Evolutionary conservation across 2,797 vertebrate species (phyloP), one percentile per base, ranked within the genome.

Genomic region (Galago senegalensis): DNA sequence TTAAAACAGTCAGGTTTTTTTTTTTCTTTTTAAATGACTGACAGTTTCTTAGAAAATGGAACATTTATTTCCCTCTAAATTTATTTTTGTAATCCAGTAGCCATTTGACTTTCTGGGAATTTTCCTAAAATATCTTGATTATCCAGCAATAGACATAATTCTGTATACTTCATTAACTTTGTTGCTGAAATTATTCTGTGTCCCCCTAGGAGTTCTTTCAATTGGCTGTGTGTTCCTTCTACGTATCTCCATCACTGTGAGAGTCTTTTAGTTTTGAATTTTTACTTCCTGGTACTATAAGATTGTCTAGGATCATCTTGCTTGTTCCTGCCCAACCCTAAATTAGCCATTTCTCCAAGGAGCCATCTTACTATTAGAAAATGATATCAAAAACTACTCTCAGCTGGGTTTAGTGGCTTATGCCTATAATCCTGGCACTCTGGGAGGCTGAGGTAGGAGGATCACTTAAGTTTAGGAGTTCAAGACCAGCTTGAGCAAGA

Each of bases 1-100:
- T 37, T 12, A 61, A 94, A 65, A 67, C 3, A 72, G 34, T 9
- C 20, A 65, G 34, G 40, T 89, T 79, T 79, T 65, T 12, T 53
- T 49, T 49, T 49, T 49, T 53, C 16, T 53, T 53, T 53, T 53
- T 53, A 4, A 53, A 37, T 4, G 11, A 63, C 21, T 34, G 8
- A 46, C 87, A 3, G n/a, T 86, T 65, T 91, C 56, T 73, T 87
- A 87, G 75, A 58, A 91, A 63, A 81, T 65, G 34, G 37, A 73
- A 25, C 56, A 81, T 72, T 72, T 56, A 20, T 43, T 91, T 87
- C 23, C 60, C 40, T 18, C 29, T 67, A 91, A 79, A 80, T 70
- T 70, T n/a, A 70, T 34, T 4, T 65, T 34, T 73, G 34, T 11
- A 67, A 46, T 75, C 13, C 29, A 67, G 34, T 65, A 91, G 75